Evolutionary conservation across 2,113 vertebrate genomes (phyloP), one percentile per base, ranked within the genome.

Genomic region (Dromaius novaehollandiae): DNA sequence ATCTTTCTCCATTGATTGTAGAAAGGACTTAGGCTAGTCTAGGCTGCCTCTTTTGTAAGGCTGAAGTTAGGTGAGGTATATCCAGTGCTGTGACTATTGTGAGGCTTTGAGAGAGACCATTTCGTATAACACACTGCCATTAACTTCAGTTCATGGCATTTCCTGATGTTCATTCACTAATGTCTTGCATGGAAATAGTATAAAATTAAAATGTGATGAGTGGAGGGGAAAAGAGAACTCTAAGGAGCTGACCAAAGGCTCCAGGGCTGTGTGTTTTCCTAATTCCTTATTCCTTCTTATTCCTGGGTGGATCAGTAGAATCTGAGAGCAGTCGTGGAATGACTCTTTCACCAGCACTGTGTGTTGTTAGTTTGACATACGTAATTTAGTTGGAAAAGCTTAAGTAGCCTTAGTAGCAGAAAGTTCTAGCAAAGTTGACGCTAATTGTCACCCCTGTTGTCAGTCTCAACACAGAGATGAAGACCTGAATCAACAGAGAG

Each of bases 371-470:
- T 93, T 93, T 96, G 96, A 90, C 93, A 93, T 76, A 56, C 71
- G 86, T 88, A 86, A 88, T 93, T 96, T 92, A 93, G 88, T 96
- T 85, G 50, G 88, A 93, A 90, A 92, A 94, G 88, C 96, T 96
- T 95, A 96, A 96, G 85, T 95, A 96, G 82, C 92, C 86, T 78
- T 97, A 95, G 94, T 94, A 94, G 78, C 93, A 88, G 83, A 95
- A 94, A 88, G 86, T 78, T 73, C 69, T 74, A 82, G 80, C 86
- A 82, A 77, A 94, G 80, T 93, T 90, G 93, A 95, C 92, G 88
- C 88, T 95, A 94, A 96, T 94, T 95, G 92, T 90, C 92, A 94
- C 82, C 77, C 71, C 88, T 0, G 1, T 90, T 95, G 86, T 91
- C 88, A 82, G 73, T 86, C 77, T 93, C 65, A 88, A 90, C 86